Evolutionary conservation across 1,140 invertebrate genomes (phyloP).

Genomic region (Psilanteris sp.): DNA sequence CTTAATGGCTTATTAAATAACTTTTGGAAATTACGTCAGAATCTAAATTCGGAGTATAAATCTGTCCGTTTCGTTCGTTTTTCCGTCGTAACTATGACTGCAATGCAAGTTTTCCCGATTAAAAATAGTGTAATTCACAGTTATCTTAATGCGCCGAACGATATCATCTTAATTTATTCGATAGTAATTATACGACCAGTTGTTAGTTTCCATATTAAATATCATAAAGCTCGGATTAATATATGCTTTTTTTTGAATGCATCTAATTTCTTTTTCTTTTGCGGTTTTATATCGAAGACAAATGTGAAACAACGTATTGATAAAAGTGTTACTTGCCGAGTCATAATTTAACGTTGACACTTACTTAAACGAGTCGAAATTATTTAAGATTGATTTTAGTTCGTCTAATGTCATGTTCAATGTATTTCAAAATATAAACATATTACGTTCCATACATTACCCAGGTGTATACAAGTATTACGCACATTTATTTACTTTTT

Average conservation of each 20-base stretch:
- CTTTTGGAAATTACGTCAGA: slow-evolving; percentile 21
- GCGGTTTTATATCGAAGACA: too few relatives aligned
- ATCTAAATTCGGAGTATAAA: slow-evolving; percentile 31
- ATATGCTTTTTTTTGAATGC: too few relatives aligned
- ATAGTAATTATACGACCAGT: slow-evolving; percentile 10
- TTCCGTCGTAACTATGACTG: not conserved
- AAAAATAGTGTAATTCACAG: slow-evolving; percentile 35
- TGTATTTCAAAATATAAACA: too few relatives aligned
- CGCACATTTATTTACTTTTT: slow-evolving; percentile 36
- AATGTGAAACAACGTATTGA: too few relatives aligned
- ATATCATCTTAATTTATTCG: slow-evolving; percentile 37
- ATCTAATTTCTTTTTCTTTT: too few relatives aligned
- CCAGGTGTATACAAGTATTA: slow-evolving; percentile 20
- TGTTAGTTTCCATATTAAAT: too few relatives aligned
- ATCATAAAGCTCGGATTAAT: too few relatives aligned
- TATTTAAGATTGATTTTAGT: slow-evolving; percentile 3
- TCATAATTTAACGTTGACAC: slow-evolving; percentile 11
- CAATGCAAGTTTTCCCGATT: slow-evolving; percentile 23
- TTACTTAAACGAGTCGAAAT: slow-evolving; percentile 11
- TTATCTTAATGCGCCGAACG: slow-evolving; percentile 15
- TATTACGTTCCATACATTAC: not conserved
- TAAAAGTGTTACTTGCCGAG: too few relatives aligned
- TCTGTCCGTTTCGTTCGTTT: slow-evolving; percentile 18
- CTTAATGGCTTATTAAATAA: slow-evolving; percentile 49
- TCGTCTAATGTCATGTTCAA: too few relatives aligned